Base-by-base conservation (phyloP, 1,140 invertebrate genomes). In the Augochlora pura region DNA sequence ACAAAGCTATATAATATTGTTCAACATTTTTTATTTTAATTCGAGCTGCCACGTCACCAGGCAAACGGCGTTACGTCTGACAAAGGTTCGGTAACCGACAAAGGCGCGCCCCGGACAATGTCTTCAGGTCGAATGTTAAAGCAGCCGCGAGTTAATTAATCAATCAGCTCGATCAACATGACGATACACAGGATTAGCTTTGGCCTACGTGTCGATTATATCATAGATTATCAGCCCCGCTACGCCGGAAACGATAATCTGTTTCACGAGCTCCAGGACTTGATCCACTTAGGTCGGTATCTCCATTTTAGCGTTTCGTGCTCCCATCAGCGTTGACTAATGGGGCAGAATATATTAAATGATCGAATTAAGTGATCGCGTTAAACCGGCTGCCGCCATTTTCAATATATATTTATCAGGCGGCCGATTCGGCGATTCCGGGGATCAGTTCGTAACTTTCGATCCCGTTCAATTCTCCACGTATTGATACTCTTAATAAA, bases 91-190 rank as follows among this genome's bases (percentile, higher is more conserved):
- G 12, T 54, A 23, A 2, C 39, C 18, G 9, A 0, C 12, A 14
- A 18, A 12, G 49, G n/a, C 18, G 38, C 8, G 8, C 18, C 59
- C 69, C 23, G 32, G 3, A 25, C 38, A 1, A 8, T 3, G 6
- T 16, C 18, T 14, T n/a, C 16, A 18, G 32, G 52, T 25, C n/a
- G 10, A 54, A 54, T 7, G 21, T 6, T 38, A 46, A 60, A 46
- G 10, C 21, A 25, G 32, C 10, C 38, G n/a, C n/a, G n/a, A 42
- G 21, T 65, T 66, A 66, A 66, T 77, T 67, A 77, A 77, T 77
- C 60, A 63, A 23, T 77, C 42, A 77, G 16, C 27, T 62, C 10
- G 66, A 76, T 76, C 74, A 76, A 76, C 64, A 16, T 10, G 65
- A 60, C 25, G 54, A 69, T 70, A 27, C 9, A 59, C 23, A 1